These are phyloP conservation scores for Hippocampus guttulatus DNA, from an alignment of 2,113 vertebrate genomes.

Conservation along the genomic window DNA sequence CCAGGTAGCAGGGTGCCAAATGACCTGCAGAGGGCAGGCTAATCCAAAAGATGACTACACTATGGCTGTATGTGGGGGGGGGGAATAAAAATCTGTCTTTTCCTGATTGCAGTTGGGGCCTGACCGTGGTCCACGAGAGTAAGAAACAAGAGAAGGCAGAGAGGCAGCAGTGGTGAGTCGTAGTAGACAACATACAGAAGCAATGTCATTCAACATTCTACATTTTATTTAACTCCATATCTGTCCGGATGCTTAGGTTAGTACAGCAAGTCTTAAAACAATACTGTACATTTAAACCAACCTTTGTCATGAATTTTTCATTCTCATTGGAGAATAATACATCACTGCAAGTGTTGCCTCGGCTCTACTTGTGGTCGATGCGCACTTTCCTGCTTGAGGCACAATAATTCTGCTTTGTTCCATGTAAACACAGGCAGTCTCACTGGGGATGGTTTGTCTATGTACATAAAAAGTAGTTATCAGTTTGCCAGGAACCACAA, in stretches of 20 bases:
- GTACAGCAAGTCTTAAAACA: background rate
- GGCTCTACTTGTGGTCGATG: background rate
- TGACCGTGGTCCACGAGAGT: conserved; percentile 82
- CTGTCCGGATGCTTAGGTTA: background rate
- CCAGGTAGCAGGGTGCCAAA: background rate
- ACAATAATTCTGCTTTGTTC: background rate
- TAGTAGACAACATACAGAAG: background rate
- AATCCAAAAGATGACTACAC: conserved; percentile 1
- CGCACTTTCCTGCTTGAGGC: background rate
- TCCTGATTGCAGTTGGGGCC: conserved; percentile 79
- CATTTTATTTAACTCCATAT: background rate
- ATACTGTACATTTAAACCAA: background rate
- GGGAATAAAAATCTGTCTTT: background rate
- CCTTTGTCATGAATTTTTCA: background rate
- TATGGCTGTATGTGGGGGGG: background rate
- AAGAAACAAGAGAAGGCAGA: conserved; percentile 88
- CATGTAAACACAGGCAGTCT: background rate
- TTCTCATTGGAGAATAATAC: background rate
- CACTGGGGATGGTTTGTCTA: background rate
- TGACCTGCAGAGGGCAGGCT: conserved; percentile 50
- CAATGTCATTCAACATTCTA: background rate
- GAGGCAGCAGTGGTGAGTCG: conserved; percentile 87
- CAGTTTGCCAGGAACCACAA: background rate
- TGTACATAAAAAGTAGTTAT: background rate
- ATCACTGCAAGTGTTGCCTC: background rate